Base-by-base conservation (phyloP, 2,888 invertebrate genomes). In the Villa cingulata region DNA sequence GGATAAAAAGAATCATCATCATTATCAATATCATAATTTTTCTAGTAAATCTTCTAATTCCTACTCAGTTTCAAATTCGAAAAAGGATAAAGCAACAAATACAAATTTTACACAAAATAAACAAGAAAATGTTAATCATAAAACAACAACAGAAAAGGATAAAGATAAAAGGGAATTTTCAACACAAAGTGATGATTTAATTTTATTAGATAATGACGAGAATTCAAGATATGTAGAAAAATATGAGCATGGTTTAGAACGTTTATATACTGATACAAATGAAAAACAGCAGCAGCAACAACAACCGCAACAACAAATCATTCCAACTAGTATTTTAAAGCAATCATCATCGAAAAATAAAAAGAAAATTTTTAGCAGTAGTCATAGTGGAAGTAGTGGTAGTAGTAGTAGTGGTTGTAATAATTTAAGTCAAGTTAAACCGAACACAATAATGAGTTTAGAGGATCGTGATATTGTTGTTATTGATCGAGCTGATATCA, bases 401-500 rank as follows among this genome's bases (percentile, higher is more conserved):
- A 48, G 16, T 23, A 50, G 37, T 14, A 23, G 4, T 7, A 7
- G 23, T 23, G 53, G 49, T 17, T 51, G 50, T 36, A 52, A 49
- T 45, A 23, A 56, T 29, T 18, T 43, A 37, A 36, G 42, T 14
- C 48, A 41, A 1, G 54, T 55, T 16, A 59, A 58, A 46, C 56
- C 58, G n/a, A 53, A 57, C 15, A 52, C 58, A 12, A 56, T 58
- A 36, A 53, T 61, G 57, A 60, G 58, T 42, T 51, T 58, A 20
- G 60, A 60, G 46, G 62, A 60, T 52, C 59, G 58, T 40, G 65
- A 66, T 49, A 62, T 65, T 43, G 56, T 65, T 48, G 59, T 65
- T 4, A 66, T 66, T 48, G 60, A 64, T 48, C 59, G 60, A 9
- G 57, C 57, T 1, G 65, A 64, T 46, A 65, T 64, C 32, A 60